Conservation (phyloP, 2,113 vertebrate species). For the Tetrax tetrax region DNA sequence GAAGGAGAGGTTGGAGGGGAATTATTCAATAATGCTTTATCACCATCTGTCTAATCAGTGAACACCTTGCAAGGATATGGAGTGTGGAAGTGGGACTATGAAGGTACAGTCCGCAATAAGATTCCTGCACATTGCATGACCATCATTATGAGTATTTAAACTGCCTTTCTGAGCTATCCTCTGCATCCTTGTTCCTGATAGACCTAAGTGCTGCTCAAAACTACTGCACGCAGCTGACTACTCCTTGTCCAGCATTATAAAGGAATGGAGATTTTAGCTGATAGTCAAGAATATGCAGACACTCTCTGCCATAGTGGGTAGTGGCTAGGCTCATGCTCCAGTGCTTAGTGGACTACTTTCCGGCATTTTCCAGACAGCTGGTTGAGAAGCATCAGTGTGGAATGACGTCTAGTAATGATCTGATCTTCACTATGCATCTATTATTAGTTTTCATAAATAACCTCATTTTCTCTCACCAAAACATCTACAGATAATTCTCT, state of each 20-base stretch:
- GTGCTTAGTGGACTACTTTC: neutral
- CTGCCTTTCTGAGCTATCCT: neutral
- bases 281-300: neutral
- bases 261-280: neutral
- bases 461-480: neutral
- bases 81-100: neutral
- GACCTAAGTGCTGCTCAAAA: neutral
- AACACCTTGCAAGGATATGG: neutral
- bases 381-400: neutral
- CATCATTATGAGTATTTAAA: neutral
- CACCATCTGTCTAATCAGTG: neutral
- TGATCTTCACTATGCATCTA: neutral
- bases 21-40: neutral
- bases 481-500: neutral
- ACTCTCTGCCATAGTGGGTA: neutral
- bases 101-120: neutral
- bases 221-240: neutral
- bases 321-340: neutral
- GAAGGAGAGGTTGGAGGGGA: neutral
- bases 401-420: neutral
- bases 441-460: neutral
- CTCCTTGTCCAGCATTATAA: neutral
- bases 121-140: fast-evolving
- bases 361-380: neutral
- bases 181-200: neutral